These are phyloP conservation scores for Cynocephalus volans DNA, from an alignment of 2,113 vertebrate species.

Conservation along the genomic window DNA sequence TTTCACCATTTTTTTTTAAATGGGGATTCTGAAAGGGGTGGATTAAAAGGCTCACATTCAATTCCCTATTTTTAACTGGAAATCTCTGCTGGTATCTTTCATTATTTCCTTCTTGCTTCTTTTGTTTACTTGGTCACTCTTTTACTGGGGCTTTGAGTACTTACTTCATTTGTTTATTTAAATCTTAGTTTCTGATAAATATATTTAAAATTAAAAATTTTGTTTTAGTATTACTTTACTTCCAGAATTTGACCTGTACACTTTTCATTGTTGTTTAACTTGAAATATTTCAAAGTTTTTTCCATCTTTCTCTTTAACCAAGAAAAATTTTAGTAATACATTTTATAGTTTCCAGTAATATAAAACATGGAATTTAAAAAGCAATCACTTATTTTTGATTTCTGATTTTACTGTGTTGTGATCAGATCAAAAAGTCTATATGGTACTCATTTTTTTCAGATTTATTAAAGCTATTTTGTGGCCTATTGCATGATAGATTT, in stretches of 20 bases:
- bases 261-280: conserved; percentile 40
- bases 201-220: conserved; percentile 13
- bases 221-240: not conserved
- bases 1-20: conserved; percentile 21
- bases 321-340: not conserved
- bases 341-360: conserved; percentile 9
- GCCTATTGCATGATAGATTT: not conserved
- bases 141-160: conserved; percentile 48
- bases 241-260: not conserved
- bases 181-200: conserved; percentile 53
- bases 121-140: conserved; percentile 20
- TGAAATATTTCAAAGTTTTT: not conserved
- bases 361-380: not conserved
- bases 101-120: conserved; percentile 68
- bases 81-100: conserved; percentile 60
- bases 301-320: not conserved
- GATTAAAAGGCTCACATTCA: conserved; percentile 58
- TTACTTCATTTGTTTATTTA: conserved; percentile 2
- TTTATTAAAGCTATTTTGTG: conserved; percentile 21
- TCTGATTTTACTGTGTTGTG: not conserved
- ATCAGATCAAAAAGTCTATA: not conserved
- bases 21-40: not conserved
- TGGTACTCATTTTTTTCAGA: not conserved
- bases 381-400: not conserved
- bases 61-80: conserved; percentile 19